A percentile compares a stretch with the other conserved stretches of the same genome.
These are phyloP conservation scores for Carassius carassius DNA, from an alignment of 2,113 vertebrate species.

Conservation along the genomic window DNA sequence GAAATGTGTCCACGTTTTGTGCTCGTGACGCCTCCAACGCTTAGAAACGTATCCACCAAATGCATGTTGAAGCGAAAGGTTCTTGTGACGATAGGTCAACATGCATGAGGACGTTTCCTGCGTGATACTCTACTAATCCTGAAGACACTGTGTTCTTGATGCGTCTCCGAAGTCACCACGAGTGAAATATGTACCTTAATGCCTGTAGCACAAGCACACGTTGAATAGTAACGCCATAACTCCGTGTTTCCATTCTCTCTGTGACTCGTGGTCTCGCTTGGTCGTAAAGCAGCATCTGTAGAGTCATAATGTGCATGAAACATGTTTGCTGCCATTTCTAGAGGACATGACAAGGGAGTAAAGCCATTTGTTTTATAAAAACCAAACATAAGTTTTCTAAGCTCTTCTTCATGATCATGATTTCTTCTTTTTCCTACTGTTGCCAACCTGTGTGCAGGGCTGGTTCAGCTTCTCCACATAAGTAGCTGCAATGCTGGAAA, in stretches of 20 bases:
- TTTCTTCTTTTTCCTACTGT: constrained; percentile 39
- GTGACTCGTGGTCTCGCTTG: constrained; percentile 73
- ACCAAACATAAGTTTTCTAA: constrained; percentile 78
- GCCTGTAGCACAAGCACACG: constrained; percentile 98
- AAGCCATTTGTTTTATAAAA: constrained; percentile 79
- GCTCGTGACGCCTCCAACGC: constrained; percentile 25
- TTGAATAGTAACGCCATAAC: constrained; percentile 67
- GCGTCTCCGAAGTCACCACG: constrained; percentile 64
- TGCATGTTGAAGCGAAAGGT: constrained; percentile 50
- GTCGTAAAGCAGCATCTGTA: constrained; percentile 64
- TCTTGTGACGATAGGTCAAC: constrained; percentile 7
- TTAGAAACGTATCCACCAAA: constrained; percentile 53
- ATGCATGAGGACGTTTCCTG: constrained; percentile 42
- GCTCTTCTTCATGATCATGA: constrained; percentile 60
- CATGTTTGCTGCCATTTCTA: constrained; percentile 74
- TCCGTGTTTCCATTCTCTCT: constrained; percentile 54
- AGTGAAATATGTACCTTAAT: constrained; percentile 83
- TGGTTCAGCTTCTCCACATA: constrained; percentile 66
- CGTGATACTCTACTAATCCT: constrained; percentile 46
- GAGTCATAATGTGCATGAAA: constrained; percentile 75
- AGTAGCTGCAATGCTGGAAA: constrained; percentile 80
- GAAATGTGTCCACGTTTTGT: constrained; percentile 40
- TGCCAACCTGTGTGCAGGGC: constrained; percentile 74
- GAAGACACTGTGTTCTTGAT: constrained; percentile 71
- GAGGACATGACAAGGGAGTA: constrained; percentile 78